Base-by-base conservation (phyloP, 2,888 invertebrate species). In the Mactromeris polynyma region DNA sequence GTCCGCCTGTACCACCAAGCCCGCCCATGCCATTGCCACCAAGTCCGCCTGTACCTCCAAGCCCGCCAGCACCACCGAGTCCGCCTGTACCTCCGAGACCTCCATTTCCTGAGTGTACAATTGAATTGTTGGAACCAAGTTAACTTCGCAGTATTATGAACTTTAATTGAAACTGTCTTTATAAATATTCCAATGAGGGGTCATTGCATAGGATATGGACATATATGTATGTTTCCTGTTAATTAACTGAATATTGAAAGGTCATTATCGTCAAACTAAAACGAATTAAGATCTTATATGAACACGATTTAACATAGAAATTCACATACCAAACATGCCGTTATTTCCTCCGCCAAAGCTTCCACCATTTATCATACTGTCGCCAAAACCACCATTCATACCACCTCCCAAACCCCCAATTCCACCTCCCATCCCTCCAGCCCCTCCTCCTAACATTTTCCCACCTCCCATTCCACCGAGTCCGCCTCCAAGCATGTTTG, bases 41-140 rank as follows among this genome's bases (percentile, higher is more conserved):
- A 46, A 73, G 33, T 31, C 83, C 83, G 33, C 83, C 83, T 31
- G 73, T 31, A 19, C 83, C 83, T 69, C 83, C 78, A 38, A 19
- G 11, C 0, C 78, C 69, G 21, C 73, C 73, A 19, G 36, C 3
- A 26, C 73, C 82, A n/a, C 38, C 40, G 0, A 64, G 19, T 21
- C 81, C 64, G 3, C 81, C 81, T 4, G 36, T 6, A 21, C 79
- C 73, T 21, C 80, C 80, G 17, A 40, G 38, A n/a, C 46, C 46
- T 17, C 80, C 80, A 46, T 80, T 80, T 3, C 38, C 77, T 33
- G 38, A 77, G 19, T 77, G 17, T 38, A 21, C 36, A 38, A 73
- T 33, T 77, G 9, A 73, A 38, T 36, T 14, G 19, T 33, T 73
- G 14, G 3, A 54, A 54, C 17, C 2, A 21, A 19, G 17, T 54